These are phyloP conservation scores for Myrmecophaga tridactyla DNA, from an alignment of 2,113 vertebrate genomes.

Conservation along the genomic window DNA sequence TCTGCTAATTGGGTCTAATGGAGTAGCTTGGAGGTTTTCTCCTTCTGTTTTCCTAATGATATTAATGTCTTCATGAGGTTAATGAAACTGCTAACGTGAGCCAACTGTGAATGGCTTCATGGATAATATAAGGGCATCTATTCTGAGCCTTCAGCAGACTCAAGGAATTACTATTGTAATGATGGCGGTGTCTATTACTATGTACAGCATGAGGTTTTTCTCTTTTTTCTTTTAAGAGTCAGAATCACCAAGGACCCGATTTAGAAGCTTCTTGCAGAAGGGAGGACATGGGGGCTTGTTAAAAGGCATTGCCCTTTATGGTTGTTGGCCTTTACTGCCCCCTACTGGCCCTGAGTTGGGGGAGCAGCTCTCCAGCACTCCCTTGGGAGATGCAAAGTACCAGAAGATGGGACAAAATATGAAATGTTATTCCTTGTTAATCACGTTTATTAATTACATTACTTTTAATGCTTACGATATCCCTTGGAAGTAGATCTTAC, in stretches of 20 bases:
- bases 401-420: background rate
- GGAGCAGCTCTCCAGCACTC: background rate
- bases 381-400: background rate
- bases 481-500: background rate
- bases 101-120: conserved; percentile 13
- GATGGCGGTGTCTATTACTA: background rate
- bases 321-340: conserved; percentile 55
- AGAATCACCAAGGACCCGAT: background rate
- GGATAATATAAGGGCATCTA: background rate
- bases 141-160: background rate
- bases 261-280: background rate
- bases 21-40: conserved; percentile 42
- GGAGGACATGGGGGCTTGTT: background rate
- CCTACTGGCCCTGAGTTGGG: background rate
- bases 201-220: background rate
- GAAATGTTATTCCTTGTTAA: background rate
- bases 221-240: background rate
- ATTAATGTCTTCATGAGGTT: conserved; percentile 61
- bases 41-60: conserved; percentile 51
- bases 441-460: background rate
- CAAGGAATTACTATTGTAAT: background rate
- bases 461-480: background rate
- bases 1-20: conserved; percentile 56
- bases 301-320: background rate
- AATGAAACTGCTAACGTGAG: conserved; percentile 43